Conservation (phyloP, 2,797 vertebrate genomes). For the Enteromius trimaculatus region DNA sequence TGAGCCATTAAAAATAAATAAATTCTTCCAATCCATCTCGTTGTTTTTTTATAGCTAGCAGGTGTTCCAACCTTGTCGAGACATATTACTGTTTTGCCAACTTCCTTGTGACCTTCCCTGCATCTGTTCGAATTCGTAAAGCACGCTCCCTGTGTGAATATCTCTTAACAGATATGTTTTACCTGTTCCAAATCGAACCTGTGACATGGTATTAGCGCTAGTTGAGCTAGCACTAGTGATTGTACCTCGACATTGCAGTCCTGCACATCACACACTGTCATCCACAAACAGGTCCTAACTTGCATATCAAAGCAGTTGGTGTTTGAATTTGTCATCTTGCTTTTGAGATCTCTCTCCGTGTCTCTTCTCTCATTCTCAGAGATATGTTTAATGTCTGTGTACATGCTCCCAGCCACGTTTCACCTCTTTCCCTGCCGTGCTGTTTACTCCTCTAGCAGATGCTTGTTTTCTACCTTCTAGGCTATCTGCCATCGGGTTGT, state of each 20-base stretch:
- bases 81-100: neutral
- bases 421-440: constrained; percentile 57
- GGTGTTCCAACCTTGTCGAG: neutral
- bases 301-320: constrained; percentile 9
- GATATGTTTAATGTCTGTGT: constrained; percentile 56
- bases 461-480: constrained; percentile 53
- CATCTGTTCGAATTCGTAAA: neutral
- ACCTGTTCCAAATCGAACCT: neutral
- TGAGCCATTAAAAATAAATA: too few species aligned
- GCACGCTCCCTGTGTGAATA: neutral
- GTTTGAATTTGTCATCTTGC: constrained; percentile 33
- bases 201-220: neutral
- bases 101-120: neutral
- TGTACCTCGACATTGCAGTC: neutral
- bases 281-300: constrained; percentile 13
- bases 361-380: constrained; percentile 20
- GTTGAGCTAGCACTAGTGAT: neutral
- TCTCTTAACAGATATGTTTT: neutral
- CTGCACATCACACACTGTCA: constrained; percentile 9
- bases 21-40: too few species aligned
- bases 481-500: constrained; percentile 68
- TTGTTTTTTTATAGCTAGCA: neutral
- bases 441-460: constrained; percentile 67
- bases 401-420: constrained; percentile 52
- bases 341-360: constrained; percentile 25